phyloP scores from a whole-genome alignment of 2,113 vertebrate genomes.

The Nothoprocta pentlandii region DNA sequence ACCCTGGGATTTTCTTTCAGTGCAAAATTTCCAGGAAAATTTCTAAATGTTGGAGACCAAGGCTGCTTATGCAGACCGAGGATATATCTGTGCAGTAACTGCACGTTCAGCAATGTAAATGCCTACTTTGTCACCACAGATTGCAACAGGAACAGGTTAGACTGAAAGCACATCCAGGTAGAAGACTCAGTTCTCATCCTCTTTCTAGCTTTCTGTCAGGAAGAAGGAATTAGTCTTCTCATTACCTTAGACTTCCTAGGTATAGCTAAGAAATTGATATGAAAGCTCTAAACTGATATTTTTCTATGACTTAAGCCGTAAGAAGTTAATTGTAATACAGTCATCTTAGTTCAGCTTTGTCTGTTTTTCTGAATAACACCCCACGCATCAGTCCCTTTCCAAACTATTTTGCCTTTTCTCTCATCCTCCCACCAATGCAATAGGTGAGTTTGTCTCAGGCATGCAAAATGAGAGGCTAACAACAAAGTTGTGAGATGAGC shows the following conservation, averaged over 20 bases:
- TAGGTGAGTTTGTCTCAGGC: background rate
- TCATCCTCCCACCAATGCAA: background rate
- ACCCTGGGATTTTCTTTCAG: background rate
- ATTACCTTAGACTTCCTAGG: background rate
- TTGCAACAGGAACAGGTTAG: background rate
- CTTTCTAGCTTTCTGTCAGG: background rate
- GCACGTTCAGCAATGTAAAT: background rate
- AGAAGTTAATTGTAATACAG: background rate
- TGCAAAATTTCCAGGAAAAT: background rate
- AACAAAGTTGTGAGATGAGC: background rate
- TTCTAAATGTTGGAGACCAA: background rate
- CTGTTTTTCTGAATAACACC: background rate
- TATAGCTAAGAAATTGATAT: background rate
- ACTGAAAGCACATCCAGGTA: background rate
- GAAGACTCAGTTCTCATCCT: background rate
- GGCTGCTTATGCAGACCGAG: background rate
- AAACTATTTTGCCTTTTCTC: background rate
- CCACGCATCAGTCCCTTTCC: background rate
- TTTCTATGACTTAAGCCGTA: background rate
- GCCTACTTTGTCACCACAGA: background rate
- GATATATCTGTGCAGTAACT: background rate
- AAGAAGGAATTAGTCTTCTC: background rate
- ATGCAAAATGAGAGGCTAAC: background rate
- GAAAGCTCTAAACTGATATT: background rate
- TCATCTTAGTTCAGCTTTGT: background rate